These are phyloP conservation scores for Gobiocypris rarus DNA, from an alignment of 2,113 vertebrate species.

Conservation along the genomic window DNA sequence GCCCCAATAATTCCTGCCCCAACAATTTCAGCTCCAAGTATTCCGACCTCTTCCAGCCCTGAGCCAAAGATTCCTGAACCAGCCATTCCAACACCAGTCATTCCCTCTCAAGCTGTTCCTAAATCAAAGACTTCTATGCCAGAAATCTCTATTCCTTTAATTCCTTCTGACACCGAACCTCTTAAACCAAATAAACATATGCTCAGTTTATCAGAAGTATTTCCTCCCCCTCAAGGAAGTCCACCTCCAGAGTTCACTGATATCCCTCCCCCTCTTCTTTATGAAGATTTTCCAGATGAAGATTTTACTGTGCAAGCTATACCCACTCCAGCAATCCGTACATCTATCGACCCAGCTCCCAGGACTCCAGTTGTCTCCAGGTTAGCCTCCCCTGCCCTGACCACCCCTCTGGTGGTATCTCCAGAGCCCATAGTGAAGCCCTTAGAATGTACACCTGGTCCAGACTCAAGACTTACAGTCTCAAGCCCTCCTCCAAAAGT, in stretches of 20 bases:
- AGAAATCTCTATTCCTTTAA: neutral
- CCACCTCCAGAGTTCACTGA: constrained; percentile 31
- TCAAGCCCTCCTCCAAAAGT: constrained; percentile 36
- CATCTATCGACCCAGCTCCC: neutral
- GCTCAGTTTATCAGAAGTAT: constrained; percentile 40
- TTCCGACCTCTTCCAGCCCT: constrained; percentile 38
- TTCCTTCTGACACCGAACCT: neutral
- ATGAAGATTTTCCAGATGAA: constrained; percentile 42
- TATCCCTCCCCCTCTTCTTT: constrained; percentile 53
- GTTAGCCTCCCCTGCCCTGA: neutral
- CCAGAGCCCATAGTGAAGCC: constrained; percentile 10
- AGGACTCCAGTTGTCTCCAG: constrained; percentile 7
- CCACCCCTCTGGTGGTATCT: neutral
- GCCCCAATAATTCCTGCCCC: constrained; percentile 31
- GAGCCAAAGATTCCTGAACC: constrained; percentile 22
- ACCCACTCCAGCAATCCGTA: neutral
- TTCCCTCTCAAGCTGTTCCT: neutral
- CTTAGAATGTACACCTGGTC: neutral
- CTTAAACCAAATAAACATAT: constrained; percentile 3
- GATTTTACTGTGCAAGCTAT: constrained; percentile 10
- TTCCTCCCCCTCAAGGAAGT: constrained; percentile 29
- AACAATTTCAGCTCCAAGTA: constrained; percentile 15
- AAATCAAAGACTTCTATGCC: neutral
- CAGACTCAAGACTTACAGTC: constrained; percentile 13
- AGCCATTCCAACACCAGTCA: constrained; percentile 27